phyloP scores from a whole-genome alignment of 1,140 invertebrate genomes.

The Goniozus legneri region DNA sequence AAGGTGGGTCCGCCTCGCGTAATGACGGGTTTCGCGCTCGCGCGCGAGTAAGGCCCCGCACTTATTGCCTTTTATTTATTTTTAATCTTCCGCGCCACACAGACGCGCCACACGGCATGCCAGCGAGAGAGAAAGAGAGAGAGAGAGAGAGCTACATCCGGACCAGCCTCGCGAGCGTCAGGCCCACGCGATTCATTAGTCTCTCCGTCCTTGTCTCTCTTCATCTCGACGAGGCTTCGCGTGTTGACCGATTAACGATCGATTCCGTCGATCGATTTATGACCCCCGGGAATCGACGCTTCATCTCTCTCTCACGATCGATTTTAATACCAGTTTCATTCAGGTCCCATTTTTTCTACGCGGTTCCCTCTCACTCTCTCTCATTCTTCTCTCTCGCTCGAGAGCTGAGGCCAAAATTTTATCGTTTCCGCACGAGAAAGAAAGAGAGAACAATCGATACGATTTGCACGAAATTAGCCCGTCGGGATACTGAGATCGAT shows the following conservation, averaged over 20 bases:
- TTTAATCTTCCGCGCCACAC: slow-evolving; percentile 45
- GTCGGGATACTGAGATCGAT: too few species aligned
- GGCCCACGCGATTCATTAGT: slow-evolving; percentile 40
- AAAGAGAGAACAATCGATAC: too few species aligned
- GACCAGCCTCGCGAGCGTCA: slow-evolving; percentile 21
- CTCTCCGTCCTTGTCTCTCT: too few species aligned
- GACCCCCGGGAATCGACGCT: slow-evolving; percentile 13
- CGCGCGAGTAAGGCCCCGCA: slow-evolving; percentile 51
- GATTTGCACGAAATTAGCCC: too few species aligned
- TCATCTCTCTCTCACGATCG: slow-evolving; percentile 1
- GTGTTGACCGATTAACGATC: slow-evolving; percentile 22
- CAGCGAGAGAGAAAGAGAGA: too few species aligned
- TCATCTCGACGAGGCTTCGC: too few species aligned
- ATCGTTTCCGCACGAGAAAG: too few species aligned
- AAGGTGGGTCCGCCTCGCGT: slow-evolving; percentile 54
- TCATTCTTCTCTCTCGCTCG: too few species aligned
- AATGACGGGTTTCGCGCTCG: slow-evolving; percentile 54
- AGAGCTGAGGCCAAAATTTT: too few species aligned
- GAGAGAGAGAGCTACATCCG: slow-evolving; percentile 37
- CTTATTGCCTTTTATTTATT: slow-evolving; percentile 56
- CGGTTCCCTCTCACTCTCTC: too few species aligned
- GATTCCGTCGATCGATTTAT: slow-evolving; percentile 19
- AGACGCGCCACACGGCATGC: slow-evolving; percentile 18
- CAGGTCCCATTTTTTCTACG: too few species aligned
- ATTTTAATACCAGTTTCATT: neutral